These are phyloP conservation scores for Escarpia spicata DNA, from an alignment of 2,888 invertebrate species.

Conservation along the genomic window DNA sequence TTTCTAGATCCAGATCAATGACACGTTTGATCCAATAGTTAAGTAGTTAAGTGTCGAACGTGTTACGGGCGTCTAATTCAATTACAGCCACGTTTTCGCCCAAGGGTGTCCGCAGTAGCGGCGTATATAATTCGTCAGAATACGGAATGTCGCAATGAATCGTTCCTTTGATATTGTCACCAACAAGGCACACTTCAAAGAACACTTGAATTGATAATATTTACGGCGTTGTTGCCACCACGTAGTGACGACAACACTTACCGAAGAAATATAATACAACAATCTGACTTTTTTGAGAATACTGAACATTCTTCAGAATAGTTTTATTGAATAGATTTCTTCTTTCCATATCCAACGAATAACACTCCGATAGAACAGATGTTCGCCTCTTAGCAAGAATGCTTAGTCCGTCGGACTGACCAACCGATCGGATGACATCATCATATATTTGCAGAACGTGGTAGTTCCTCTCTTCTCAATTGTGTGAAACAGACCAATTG, in stretches of 20 bases:
- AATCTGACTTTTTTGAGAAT: too few species aligned
- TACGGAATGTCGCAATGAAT: neutral
- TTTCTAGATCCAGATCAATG: neutral
- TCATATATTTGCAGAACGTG: too few species aligned
- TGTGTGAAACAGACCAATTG: too few species aligned
- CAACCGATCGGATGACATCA: too few species aligned
- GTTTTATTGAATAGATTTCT: too few species aligned
- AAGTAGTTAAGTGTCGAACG: neutral
- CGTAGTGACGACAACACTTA: neutral
- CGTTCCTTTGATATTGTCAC: neutral
- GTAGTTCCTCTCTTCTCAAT: too few species aligned
- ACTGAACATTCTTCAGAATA: too few species aligned
- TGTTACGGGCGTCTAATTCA: neutral
- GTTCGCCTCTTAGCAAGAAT: too few species aligned
- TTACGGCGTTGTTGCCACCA: neutral
- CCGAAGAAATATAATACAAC: neutral
- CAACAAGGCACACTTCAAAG: neutral
- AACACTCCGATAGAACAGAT: too few species aligned
- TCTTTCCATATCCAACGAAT: too few species aligned
- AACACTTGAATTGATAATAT: neutral
- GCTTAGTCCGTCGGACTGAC: too few species aligned
- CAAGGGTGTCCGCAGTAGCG: neutral
- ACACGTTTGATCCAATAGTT: neutral
- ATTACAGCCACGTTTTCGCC: neutral
- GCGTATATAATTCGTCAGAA: neutral